Percentiles rank a stretch among this genome's conserved stretches.
These are phyloP conservation scores for Xiphydria camelus DNA, from an alignment of 2,888 invertebrate genomes.

Conservation along the genomic window DNA sequence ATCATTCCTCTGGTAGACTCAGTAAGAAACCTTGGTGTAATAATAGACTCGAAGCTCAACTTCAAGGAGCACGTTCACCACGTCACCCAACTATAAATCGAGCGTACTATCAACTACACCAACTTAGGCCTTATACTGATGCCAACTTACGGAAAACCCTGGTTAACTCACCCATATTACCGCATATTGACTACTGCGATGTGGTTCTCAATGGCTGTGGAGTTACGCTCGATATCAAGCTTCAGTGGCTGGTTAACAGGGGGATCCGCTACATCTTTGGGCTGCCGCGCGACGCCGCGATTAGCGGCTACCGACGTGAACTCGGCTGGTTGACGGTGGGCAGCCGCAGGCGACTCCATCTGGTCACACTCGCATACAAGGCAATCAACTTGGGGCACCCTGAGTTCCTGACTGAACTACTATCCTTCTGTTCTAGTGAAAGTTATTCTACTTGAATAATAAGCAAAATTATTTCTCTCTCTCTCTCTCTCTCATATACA, in stretches of 20 bases:
- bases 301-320: too few species aligned
- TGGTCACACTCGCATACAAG: too few species aligned
- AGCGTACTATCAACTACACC: not conserved
- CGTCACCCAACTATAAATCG: constrained; percentile 1
- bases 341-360: too few species aligned
- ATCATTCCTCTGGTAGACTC: not conserved
- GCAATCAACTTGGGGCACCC: too few species aligned
- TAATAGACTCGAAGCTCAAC: constrained; percentile 6
- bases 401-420: too few species aligned
- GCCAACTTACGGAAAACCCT: constrained; percentile 1
- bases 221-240: not conserved
- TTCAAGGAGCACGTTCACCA: constrained; percentile 1
- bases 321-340: too few species aligned
- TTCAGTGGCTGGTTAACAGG: constrained; percentile 5
- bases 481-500: too few species aligned
- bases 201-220: not conserved
- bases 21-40: constrained; percentile 10
- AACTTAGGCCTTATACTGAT: constrained; percentile 1
- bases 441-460: too few species aligned
- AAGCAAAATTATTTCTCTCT: too few species aligned
- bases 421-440: too few species aligned
- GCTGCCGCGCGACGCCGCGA: too few species aligned
- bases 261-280: not conserved
- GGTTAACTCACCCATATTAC: constrained; percentile 5
- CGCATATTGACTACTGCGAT: constrained; percentile 5